phyloP scores from a whole-genome alignment of 2,888 invertebrate species.

The Seladonia tumulorum region DNA sequence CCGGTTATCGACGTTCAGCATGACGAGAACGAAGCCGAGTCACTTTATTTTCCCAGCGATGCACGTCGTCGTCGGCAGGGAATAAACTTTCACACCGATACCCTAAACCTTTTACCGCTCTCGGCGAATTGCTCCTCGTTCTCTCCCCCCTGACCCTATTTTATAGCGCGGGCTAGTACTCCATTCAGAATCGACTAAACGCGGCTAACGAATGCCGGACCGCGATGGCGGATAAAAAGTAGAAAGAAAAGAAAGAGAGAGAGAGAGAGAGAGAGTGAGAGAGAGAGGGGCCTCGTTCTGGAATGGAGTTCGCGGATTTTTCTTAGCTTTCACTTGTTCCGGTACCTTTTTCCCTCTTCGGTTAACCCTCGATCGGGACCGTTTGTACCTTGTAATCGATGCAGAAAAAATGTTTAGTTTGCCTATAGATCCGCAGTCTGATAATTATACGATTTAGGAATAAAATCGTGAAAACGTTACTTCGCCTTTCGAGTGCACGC shows the following conservation, averaged over 20 bases:
- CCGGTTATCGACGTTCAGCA: background rate
- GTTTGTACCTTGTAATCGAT: too few relatives aligned
- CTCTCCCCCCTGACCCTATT: constrained; percentile 23
- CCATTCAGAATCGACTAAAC: constrained; percentile 26
- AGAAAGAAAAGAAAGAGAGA: background rate
- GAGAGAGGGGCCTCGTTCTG: background rate
- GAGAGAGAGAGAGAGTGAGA: too few relatives aligned
- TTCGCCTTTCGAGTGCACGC: too few relatives aligned
- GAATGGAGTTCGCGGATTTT: too few relatives aligned
- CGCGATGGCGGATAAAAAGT: background rate
- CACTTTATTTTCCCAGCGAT: constrained; percentile 2
- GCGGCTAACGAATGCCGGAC: constrained; percentile 7
- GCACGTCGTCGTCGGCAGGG: background rate
- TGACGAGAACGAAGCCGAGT: constrained; percentile 9
- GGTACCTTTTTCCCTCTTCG: too few relatives aligned
- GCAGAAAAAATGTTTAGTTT: too few relatives aligned
- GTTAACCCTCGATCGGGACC: too few relatives aligned
- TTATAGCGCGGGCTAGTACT: constrained; percentile 13
- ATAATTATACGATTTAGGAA: too few relatives aligned
- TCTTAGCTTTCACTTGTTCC: too few relatives aligned
- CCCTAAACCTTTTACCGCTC: constrained; percentile 30
- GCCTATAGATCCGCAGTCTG: too few relatives aligned
- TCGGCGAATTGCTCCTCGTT: constrained; percentile 30
- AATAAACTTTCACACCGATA: constrained; percentile 27
- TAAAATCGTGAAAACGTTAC: too few relatives aligned